Conservation (phyloP, 1,140 invertebrate genomes). For the Cephus cinctus region DNA sequence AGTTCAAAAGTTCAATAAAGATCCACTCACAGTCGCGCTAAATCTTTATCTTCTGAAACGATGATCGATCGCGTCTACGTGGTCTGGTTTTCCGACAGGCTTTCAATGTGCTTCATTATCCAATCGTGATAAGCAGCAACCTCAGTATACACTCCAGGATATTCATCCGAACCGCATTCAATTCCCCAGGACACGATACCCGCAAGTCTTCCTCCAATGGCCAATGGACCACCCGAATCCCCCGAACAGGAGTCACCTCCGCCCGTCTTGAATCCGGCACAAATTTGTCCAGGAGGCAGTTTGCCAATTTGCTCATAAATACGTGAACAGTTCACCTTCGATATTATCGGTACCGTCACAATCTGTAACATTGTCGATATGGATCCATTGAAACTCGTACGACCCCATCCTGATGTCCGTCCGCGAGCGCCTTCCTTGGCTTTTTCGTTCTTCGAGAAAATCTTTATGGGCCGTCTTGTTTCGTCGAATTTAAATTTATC, state of each 20-base stretch:
- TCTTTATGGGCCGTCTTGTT: slow-evolving; percentile 11
- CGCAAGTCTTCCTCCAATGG: slow-evolving; percentile 48
- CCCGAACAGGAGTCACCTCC: slow-evolving; percentile 66
- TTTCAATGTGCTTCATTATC: slow-evolving; percentile 30
- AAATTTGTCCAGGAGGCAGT: slow-evolving; percentile 68
- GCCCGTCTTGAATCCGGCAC: slow-evolving; percentile 63
- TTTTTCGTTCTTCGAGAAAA: slow-evolving; percentile 13
- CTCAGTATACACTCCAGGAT: slow-evolving; percentile 66
- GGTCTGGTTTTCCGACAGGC: no score
- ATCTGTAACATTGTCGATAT: slow-evolving; percentile 23
- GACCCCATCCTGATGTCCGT: slow-evolving; percentile 45
- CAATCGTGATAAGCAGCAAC: slow-evolving; percentile 55
- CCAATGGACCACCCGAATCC: slow-evolving; percentile 55
- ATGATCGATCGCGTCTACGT: no score
- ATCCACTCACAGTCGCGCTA: no score
- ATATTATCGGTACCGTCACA: slow-evolving; percentile 42
- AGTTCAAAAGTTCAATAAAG: no score
- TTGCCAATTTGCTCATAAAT: slow-evolving; percentile 31
- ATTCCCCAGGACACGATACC: slow-evolving; percentile 64
- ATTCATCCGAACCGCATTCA: slow-evolving; percentile 59
- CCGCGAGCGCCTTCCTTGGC: slow-evolving; percentile 22
- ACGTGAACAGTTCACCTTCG: slow-evolving; percentile 31
- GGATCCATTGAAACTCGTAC: slow-evolving; percentile 15
- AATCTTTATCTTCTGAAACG: no score
- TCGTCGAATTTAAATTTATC: slow-evolving; percentile 18